Percentiles rank a stretch among this genome's conserved stretches.
Evolutionary conservation across 2,113 vertebrate species (phyloP).

Genomic region (Seriola rivoliana): DNA sequence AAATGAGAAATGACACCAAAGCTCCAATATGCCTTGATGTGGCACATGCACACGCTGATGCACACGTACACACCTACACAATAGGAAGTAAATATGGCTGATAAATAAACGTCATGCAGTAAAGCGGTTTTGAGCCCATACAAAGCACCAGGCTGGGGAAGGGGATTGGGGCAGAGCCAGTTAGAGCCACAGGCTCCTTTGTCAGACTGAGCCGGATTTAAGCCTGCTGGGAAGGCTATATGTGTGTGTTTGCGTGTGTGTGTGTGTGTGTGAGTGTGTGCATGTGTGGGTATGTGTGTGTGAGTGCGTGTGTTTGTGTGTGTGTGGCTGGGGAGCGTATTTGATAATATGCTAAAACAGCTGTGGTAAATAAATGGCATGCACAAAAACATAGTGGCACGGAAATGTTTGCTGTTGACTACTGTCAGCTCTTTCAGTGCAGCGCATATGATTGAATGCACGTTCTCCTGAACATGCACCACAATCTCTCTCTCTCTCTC

Average conservation of each 20-base stretch:
- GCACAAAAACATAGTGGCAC: constrained; percentile 36
- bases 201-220: constrained; percentile 81
- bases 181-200: constrained; percentile 78
- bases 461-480: constrained; percentile 18
- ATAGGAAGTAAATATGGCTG: constrained; percentile 60
- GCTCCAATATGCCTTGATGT: constrained; percentile 35
- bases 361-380: constrained; percentile 54
- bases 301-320: constrained; percentile 38
- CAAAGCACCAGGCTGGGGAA: constrained; percentile 73
- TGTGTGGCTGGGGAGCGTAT: constrained; percentile 34
- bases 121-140: constrained; percentile 66
- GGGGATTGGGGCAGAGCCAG: constrained; percentile 78
- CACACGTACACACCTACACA: constrained; percentile 28
- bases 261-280: constrained; percentile 16
- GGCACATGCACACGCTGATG: constrained; percentile 1
- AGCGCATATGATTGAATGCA: constrained; percentile 40
- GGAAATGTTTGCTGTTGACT: constrained; percentile 31
- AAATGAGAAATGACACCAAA: constrained; percentile 21
- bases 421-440: constrained; percentile 35
- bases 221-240: constrained; percentile 54
- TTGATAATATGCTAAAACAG: constrained; percentile 62
- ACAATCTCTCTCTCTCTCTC: too few species aligned
- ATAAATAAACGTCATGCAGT: constrained; percentile 66
- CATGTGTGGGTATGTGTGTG: constrained; percentile 32
- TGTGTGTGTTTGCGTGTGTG: constrained; percentile 35